Evolutionary conservation across 2,113 vertebrate genomes (phyloP), one percentile per base, ranked within the genome.

Genomic region (Rissa tridactyla): DNA sequence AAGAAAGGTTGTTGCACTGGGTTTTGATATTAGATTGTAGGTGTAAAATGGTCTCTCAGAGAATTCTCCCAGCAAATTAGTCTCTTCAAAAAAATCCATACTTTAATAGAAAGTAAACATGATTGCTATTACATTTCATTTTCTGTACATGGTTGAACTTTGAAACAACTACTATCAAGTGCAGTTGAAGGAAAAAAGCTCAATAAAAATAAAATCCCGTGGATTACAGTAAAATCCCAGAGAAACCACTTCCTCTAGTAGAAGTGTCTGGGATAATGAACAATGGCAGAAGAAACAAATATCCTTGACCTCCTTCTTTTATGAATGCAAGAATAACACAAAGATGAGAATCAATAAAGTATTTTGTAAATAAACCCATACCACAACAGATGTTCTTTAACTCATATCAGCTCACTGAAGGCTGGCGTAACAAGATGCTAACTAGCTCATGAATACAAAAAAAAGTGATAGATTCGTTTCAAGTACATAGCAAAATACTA

Each of bases 141-240:
- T 96, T 96, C 84, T 80, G 91, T 94, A 85, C 46, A 92, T 60
- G 79, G 80, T 27, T 97, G 94, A 96, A 95, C 88, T 83, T 88
- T 96, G 95, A 95, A 96, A 93, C 71, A 96, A 92, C 51, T 89
- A 81, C 65, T 91, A 77, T 54, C 77, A 84, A 91, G 34, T 83
- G 69, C 26, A 90, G 29, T 25, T 93, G 52, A 30, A 94, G 64
- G 68, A 92, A 92, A 96, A 86, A 71, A 62, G 52, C 71, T 95
- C 96, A 98, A 96, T 96, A 97, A 97, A 97, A 97, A 92, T 30
- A 71, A 96, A 97, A 96, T 96, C 92, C 81, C 70, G 16, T 80
- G 92, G 94, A 96, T 97, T 97, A 96, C 81, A 81, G 78, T 58
- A 86, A 94, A 94, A 90, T 94, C 93, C 86, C 89, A 83, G 25